Evolutionary conservation across 2,888 invertebrate genomes (phyloP), one percentile per base, ranked within the genome.

Genomic region (Drosophila testacea): DNA sequence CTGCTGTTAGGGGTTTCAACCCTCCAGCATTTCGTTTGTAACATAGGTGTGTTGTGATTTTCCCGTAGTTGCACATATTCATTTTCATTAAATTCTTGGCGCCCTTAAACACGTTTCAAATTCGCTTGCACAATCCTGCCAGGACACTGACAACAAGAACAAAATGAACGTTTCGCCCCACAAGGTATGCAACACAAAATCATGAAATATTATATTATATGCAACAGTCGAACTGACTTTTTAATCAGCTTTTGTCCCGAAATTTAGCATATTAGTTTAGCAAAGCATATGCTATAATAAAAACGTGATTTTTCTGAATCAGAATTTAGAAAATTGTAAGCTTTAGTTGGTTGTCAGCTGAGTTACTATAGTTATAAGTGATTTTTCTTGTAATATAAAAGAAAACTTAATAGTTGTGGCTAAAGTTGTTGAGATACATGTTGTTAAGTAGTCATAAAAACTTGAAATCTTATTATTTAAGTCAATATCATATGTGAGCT

Each of bases 191-290:
- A 63, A 63, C 60, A 68, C 28, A 65, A 74, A 66, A 50, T 46
- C 69, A 73, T 70, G 60, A 81, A 69, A 75, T 81, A 74, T 79
- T 47, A 60, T 73, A 61, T 70, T 47, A 60, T 73, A 61, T 70
- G 73, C 71, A 65, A 46, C 41, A 47, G 41, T 51, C 52, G 50
- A 42, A 64, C 38, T 69, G 70, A 51, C 68, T 66, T 79, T 81
- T 73, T 66, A 47, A 73, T 62, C 69, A 59, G 44, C 55, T 56
- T 62, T 48, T 46, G 32, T 10, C 1, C 9, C 22, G n/a, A 1
- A 13, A 11, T 27, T 30, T 57, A 56, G 30, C 22, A 48, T 56
- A 62, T 71, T 55, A 11, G 42, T 32, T 54, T 22, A n/a, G 4
- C 13, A 5, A 30, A 36, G 9, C 4, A 32, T 10, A 27, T 13